Percentiles rank a stretch among this genome's conserved stretches.
Evolutionary conservation across 2,113 vertebrate genomes (phyloP).

Genomic region (Pterophyllum scalare): DNA sequence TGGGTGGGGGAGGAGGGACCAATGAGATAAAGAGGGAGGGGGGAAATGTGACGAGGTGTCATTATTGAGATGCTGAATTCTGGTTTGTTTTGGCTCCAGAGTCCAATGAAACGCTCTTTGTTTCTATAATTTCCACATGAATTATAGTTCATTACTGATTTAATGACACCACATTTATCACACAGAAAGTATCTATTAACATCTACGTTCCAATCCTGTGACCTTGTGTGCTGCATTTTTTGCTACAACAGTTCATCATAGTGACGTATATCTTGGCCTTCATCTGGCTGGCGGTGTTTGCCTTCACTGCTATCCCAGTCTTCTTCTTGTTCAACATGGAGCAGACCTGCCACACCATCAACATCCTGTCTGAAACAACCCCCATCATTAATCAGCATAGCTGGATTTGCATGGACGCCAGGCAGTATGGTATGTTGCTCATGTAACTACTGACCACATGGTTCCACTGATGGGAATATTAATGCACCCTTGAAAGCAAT

Average conservation of each 20-base stretch:
- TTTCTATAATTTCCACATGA: constrained; percentile 25
- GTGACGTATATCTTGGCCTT: constrained; percentile 93
- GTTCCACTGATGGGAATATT: constrained; percentile 59
- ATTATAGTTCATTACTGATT: constrained; percentile 27
- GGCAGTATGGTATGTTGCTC: constrained; percentile 90
- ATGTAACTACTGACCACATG: constrained; percentile 48
- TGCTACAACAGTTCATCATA: constrained; percentile 90
- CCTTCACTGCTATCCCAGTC: constrained; percentile 91
- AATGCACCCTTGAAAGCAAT: constrained; percentile 44
- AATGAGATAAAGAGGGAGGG: neutral
- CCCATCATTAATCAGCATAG: constrained; percentile 85
- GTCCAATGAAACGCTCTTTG: constrained; percentile 22
- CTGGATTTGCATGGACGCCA: constrained; percentile 93
- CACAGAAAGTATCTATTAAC: neutral
- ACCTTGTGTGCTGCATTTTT: constrained; percentile 50
- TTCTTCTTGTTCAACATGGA: constrained; percentile 97
- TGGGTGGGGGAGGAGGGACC: neutral
- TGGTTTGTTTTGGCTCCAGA: constrained; percentile 10
- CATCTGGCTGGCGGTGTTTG: constrained; percentile 94
- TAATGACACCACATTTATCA: constrained; percentile 49
- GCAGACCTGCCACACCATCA: constrained; percentile 94
- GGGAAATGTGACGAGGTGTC: constrained; percentile 10
- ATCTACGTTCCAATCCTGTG: constrained; percentile 29
- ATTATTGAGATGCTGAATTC: constrained; percentile 26
- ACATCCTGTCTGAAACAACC: constrained; percentile 90